Percentiles rank a stretch among this genome's conserved stretches.
Evolutionary conservation across 2,113 vertebrate species (phyloP).

Genomic region (Chrysochloris asiatica): DNA sequence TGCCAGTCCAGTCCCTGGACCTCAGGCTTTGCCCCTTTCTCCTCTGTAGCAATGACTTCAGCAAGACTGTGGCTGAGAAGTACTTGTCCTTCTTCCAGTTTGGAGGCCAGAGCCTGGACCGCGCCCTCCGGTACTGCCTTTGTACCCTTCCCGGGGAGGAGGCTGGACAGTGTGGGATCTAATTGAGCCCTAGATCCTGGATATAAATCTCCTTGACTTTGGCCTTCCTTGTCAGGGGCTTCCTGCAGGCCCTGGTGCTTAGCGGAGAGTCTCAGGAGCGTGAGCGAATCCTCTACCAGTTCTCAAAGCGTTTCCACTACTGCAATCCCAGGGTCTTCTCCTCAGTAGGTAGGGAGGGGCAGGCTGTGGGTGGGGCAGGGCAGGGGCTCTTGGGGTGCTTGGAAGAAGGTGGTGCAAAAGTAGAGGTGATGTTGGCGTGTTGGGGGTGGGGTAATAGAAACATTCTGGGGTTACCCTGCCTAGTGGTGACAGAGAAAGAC

Average conservation of each 20-base stretch:
- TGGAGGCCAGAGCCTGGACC: constrained; percentile 87
- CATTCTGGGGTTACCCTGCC: background rate
- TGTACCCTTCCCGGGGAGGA: background rate
- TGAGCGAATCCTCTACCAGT: constrained; percentile 90
- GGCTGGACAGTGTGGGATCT: background rate
- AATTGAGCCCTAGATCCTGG: fast-evolving
- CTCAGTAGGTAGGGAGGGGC: constrained; percentile 83
- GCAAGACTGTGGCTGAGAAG: constrained; percentile 88
- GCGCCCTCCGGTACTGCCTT: constrained; percentile 86
- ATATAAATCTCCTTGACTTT: no score
- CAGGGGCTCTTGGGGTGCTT: background rate
- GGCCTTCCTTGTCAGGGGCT: constrained; percentile 80
- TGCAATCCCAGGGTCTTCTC: constrained; percentile 88
- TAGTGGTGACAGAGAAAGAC: background rate
- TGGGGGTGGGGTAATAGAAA: background rate
- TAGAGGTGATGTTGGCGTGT: background rate
- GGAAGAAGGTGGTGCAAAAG: background rate
- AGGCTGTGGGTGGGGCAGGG: fast-evolving
- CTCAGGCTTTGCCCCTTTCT: background rate
- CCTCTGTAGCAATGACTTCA: constrained; percentile 89
- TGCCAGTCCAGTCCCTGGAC: no score
- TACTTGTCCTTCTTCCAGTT: constrained; percentile 93
- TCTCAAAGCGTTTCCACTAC: constrained; percentile 88
- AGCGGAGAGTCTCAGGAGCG: constrained; percentile 94
- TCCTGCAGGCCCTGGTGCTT: constrained; percentile 90